Base-by-base conservation (phyloP, 2,797 vertebrate species). In the Paratrypauchen microcephalus region DNA sequence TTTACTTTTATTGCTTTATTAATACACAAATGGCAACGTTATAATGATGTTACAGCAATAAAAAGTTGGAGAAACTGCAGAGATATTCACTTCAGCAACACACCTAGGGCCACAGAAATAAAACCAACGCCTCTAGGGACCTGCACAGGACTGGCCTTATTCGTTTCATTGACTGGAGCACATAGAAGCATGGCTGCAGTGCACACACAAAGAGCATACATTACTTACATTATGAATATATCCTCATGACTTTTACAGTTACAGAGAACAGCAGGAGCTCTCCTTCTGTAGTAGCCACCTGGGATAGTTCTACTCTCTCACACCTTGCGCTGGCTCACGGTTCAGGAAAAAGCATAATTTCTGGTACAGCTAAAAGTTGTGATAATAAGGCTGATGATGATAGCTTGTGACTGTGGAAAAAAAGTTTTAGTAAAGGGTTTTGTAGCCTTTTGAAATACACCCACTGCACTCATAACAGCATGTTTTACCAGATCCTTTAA, bases 81-180 rank as follows among this genome's bases (percentile, higher is more conserved):
- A 19, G 58, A 60, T 83, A 80, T 77, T 68, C 71, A 79, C 74
- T 65, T 72, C 79, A 81, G 82, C 73, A 69, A 83, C 80, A 81
- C 70, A 76, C 70, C 60, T 66, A 83, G 74, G 73, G 68, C 67
- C 84, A 76, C 72, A 69, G 58, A 82, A 69, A 84, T 55, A 65
- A 76, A 84, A 77, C 66, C 67, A 77, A 66, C 67, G 65, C 81
- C 73, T 76, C 76, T 41, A 11, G 70, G 60, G 76, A 73, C 23
- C 72, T 2, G 48, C 65, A 78, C 76, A 61, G 57, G 65, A 80
- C 19, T 72, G 70, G 67, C 62, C 71, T 62, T 73, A 75, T 77
- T 12, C 32, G 54, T 73, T 62, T 50, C 64, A 66, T 69, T 39
- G 13, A 74, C 64, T 39, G n/a, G 55, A 62, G 77, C 60, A 58